Evolutionary conservation across 2,797 vertebrate genomes (phyloP), one percentile per base, ranked within the genome.

Genomic region (Natrix natrix): DNA sequence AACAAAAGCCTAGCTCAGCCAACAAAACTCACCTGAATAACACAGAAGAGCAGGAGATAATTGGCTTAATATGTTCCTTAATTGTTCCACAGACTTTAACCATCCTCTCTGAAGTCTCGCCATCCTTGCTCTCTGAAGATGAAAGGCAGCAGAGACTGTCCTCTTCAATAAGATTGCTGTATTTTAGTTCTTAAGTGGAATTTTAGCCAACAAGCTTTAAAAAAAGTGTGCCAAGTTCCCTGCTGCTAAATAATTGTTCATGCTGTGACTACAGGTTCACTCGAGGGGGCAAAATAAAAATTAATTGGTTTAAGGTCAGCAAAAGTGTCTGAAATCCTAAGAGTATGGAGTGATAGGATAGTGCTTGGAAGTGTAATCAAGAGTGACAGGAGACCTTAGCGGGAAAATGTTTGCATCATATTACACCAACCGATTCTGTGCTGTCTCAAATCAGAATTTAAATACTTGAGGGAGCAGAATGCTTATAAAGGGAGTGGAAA

Each of bases 231-330:
- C 74, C 8, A 52, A 87, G 52, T 86, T 78, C 61, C 90, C 87
- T 91, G 90, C 74, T 57, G 90, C 83, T 91, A 61, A 87, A 90
- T 91, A 94, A 94, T 91, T 93, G 88, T 90, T 87, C 90, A 60
- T 93, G 91, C 74, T 91, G 90, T n/a, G 90, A 88, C 91, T 87
- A 87, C 56, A 92, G 78, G 59, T 69, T 32, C 91, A 60, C 87
- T 91, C 48, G n/a, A 90, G 88, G 92, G 54, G 12, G 88, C 37
- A 28, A 90, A 63, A 91, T 20, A 66, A 90, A 94, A 93, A 89
- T 54, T 91, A 94, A 94, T 94, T 92, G 92, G 88, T 91, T 91
- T 90, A 93, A 91, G 90, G 88, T 94, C 90, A 91, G 78, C 26
- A 24, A 66, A 86, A 91, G 90, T 57, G 59, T 74, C 54, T 20